phyloP scores from a whole-genome alignment of 2,797 vertebrate species.

The Meriones psammophilus region DNA sequence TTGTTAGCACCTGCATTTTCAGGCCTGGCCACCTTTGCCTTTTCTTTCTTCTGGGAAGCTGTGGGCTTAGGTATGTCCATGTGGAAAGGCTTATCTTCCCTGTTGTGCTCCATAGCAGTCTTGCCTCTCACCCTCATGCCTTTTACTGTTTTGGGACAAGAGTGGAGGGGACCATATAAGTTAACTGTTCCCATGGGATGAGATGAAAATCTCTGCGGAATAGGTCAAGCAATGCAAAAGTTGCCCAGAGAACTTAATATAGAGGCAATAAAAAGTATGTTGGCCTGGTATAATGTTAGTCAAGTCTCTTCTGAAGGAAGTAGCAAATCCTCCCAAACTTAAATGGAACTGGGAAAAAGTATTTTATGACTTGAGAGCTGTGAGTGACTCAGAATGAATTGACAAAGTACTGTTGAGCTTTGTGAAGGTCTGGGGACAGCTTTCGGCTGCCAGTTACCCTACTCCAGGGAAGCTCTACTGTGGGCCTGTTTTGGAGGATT shows the following conservation, averaged over 20 bases:
- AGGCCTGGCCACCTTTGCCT: background rate
- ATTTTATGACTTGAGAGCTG: background rate
- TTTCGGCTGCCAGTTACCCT: background rate
- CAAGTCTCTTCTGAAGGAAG: constrained; percentile 31
- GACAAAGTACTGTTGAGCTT: background rate
- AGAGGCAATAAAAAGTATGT: background rate
- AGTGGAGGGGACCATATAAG: background rate
- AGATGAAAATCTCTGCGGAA: background rate
- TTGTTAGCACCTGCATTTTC: background rate
- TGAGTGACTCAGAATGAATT: background rate
- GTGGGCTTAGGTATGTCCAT: background rate
- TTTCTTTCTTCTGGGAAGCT: background rate
- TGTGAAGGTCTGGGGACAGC: background rate
- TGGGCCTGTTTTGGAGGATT: background rate
- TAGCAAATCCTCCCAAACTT: background rate
- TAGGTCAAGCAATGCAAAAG: background rate
- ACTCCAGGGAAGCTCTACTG: background rate
- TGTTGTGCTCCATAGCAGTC: background rate
- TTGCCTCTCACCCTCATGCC: background rate
- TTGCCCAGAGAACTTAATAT: background rate
- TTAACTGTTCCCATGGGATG: background rate
- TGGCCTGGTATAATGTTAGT: background rate
- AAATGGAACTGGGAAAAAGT: background rate
- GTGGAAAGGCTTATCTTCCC: background rate
- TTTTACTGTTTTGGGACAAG: background rate